A percentile compares a stretch with the other conserved stretches of the same genome.
These are phyloP conservation scores for Deilephila elpenor DNA, from an alignment of 2,888 invertebrate genomes.

Conservation along the genomic window DNA sequence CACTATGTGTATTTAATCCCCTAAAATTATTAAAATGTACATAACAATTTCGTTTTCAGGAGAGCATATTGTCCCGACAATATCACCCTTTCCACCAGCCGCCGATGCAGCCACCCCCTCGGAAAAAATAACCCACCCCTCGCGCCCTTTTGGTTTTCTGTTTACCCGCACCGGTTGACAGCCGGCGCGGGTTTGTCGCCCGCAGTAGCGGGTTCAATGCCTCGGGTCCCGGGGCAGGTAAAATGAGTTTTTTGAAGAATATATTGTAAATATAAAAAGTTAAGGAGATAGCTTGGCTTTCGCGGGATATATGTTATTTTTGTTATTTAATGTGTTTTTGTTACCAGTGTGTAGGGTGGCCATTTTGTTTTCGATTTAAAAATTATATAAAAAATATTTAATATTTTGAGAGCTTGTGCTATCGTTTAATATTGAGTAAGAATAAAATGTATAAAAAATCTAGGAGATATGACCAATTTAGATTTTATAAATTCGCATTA, in stretches of 20 bases:
- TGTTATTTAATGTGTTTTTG: conserved; percentile 37
- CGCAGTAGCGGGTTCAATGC: conserved; percentile 43
- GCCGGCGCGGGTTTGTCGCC: conserved; percentile 57
- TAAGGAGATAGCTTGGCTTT: conserved; percentile 24
- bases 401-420: conserved; percentile 8
- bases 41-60: conserved; percentile 56
- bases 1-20: too few species aligned
- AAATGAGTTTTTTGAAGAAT: conserved; percentile 61
- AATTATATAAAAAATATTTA: neutral
- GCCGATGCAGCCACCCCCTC: conserved; percentile 68
- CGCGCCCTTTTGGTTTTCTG: conserved; percentile 55
- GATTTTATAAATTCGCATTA: neutral
- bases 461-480: neutral
- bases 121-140: conserved; percentile 60
- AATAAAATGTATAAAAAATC: neutral
- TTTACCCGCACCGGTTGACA: conserved; percentile 63
- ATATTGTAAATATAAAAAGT: conserved; percentile 54
- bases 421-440: neutral
- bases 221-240: conserved; percentile 47
- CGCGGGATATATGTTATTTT: conserved; percentile 32
- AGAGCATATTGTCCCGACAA: conserved; percentile 69
- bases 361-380: conserved; percentile 8
- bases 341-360: conserved; percentile 30
- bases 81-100: conserved; percentile 80
- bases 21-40: too few species aligned